Conservation (phyloP, 2,888 invertebrate genomes). For the Phanerotoma sp. region DNA sequence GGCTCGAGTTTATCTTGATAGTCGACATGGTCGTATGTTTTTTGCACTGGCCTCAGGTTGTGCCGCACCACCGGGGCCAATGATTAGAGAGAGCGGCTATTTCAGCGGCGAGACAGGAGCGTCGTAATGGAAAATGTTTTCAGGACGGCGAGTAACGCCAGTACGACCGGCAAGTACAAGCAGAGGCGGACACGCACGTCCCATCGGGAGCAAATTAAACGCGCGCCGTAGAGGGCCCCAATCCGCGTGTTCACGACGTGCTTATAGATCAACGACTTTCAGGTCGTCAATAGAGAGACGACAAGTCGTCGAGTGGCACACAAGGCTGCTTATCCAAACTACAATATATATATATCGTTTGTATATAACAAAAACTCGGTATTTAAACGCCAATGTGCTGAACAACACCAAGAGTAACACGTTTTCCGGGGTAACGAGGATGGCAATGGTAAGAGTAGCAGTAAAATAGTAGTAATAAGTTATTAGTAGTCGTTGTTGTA, state of each 20-base stretch:
- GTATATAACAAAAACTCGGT: too few species aligned
- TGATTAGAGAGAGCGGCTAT: constrained; percentile 33
- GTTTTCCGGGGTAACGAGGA: not conserved
- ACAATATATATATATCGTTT: too few species aligned
- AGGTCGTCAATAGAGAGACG: too few species aligned
- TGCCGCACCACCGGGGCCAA: constrained; percentile 23
- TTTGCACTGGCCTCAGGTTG: constrained; percentile 31
- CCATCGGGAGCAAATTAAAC: constrained; percentile 39
- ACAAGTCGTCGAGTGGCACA: not conserved
- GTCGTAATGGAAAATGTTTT: constrained; percentile 45
- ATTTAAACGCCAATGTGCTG: not conserved
- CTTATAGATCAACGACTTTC: not conserved
- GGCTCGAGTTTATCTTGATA: constrained; percentile 11
- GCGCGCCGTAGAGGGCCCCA: constrained; percentile 10
- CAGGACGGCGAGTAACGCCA: constrained; percentile 43
- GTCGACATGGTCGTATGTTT: constrained; percentile 43
- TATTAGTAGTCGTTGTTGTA: not conserved
- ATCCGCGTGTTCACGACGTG: constrained; percentile 5
- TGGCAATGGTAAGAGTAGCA: not conserved
- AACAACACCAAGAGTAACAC: not conserved
- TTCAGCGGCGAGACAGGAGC: constrained; percentile 38
- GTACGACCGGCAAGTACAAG: constrained; percentile 47
- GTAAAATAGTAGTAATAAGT: not conserved
- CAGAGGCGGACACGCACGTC: constrained; percentile 46
- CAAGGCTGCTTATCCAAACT: not conserved